Conservation (phyloP, 1,140 invertebrate genomes). For the Condylostylus longicornis region DNA sequence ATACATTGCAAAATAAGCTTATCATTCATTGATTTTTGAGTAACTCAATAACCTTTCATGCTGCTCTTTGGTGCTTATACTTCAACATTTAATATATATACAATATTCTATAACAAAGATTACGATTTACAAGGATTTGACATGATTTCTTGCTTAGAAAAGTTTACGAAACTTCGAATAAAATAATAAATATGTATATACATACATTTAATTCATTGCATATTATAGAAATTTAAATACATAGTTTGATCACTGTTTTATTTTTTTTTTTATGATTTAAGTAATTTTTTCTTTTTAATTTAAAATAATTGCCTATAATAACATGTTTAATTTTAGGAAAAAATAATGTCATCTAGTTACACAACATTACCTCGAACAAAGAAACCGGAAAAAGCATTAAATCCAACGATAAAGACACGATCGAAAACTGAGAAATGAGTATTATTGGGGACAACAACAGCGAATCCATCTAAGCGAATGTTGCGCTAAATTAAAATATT, state of each 20-base stretch:
- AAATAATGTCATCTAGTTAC: conserved; percentile 35
- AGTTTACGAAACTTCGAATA: no score
- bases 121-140: not conserved
- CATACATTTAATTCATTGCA: not conserved
- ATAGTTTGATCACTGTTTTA: conserved; percentile 14
- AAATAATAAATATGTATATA: not conserved
- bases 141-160: not conserved
- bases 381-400: conserved; percentile 23
- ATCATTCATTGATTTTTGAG: no score
- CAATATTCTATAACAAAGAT: not conserved
- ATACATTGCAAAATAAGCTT: no score
- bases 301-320: not conserved
- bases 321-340: conserved; percentile 31
- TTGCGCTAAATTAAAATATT: no score
- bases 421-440: not conserved
- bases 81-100: conserved; percentile 12
- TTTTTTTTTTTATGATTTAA: conserved; percentile 9
- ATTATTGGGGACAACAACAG: no score
- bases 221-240: conserved; percentile 9
- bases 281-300: not conserved
- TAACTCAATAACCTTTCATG: no score
- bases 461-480: no score
- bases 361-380: conserved; percentile 41
- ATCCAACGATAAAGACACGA: no score
- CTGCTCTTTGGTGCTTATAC: no score